Conservation (phyloP, 2,797 vertebrate species). For the Manis javanica region DNA sequence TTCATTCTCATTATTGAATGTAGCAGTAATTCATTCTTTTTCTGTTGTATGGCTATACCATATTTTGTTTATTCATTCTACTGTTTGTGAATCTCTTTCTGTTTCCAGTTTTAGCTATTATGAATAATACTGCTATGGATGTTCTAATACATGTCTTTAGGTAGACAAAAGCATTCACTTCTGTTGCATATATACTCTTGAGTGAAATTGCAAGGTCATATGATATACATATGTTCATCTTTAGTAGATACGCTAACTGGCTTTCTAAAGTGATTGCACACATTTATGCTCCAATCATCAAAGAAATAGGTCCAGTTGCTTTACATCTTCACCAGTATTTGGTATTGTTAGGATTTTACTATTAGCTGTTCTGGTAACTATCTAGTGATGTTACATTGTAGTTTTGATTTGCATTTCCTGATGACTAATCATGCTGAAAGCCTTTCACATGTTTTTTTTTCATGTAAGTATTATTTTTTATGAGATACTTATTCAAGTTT, state of each 20-base stretch:
- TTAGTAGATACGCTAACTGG: no score
- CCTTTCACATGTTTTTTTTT: neutral
- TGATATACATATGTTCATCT: no score
- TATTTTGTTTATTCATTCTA: neutral
- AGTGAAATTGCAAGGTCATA: no score
- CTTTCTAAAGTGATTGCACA: no score
- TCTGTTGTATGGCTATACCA: no score
- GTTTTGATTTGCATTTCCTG: neutral
- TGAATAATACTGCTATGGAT: no score
- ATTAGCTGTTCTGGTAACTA: neutral
- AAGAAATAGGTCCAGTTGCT: neutral
- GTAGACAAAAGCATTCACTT: neutral
- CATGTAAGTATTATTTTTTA: neutral
- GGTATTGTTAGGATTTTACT: neutral
- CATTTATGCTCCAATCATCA: neutral
- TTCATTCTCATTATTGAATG: neutral
- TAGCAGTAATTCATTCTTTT: neutral
- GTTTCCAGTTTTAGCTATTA: neutral
- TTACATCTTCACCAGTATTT: neutral
- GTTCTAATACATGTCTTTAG: neutral
- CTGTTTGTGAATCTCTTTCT: neutral
- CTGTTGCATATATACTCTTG: no score
- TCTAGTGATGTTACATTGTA: neutral
- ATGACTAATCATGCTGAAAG: neutral
- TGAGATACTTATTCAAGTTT: neutral